Evolutionary conservation across 1,140 invertebrate species (phyloP), one percentile per base, ranked within the genome.

Genomic region (Sinella curviseta): DNA sequence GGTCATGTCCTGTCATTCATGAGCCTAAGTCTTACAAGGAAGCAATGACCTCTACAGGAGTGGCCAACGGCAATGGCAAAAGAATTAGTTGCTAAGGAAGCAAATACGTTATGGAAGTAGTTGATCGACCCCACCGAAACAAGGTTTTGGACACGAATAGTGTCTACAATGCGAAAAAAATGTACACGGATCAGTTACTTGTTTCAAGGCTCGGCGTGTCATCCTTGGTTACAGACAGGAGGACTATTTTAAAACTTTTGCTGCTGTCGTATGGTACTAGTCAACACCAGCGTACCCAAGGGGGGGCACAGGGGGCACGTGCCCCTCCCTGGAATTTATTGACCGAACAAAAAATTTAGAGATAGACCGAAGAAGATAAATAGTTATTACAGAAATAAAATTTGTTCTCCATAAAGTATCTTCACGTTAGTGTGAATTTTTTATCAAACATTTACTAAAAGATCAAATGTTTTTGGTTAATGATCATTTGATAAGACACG

Each of bases 161-260:
- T 88, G 86, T 89, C 8, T 88, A 86, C 57, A 87, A 85, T 82
- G 80, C 82, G 86, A 86, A 83, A 77, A n/a, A 55, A 83, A 80
- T 74, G 30, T 30, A 77, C 77, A 67, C 81, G 83, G 83, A 1
- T 81, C 86, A 48, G 83, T 84, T 57, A 55, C 82, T 17, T n/a
- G 57, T 60, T 60, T 14, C 24, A 60, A 86, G 80, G 86, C 85
- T 28, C 48, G 85, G 20, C 82, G 85, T 36, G 83, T 86, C n/a
- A 85, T 84, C 24, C 83, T 84, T 77, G 84, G 86, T 2, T 86
- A 76, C 80, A 65, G 8, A 3, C 85, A 86, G 74, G 73, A 67
- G 24, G 85, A 86, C 65, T 86, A 84, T 77, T 78, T 76, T 28
- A 84, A 86, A 78, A 86, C 85, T 0, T 86, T 79, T 76, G 76